Base-by-base conservation (phyloP, 2,113 vertebrate species). In the Semnopithecus entellus region DNA sequence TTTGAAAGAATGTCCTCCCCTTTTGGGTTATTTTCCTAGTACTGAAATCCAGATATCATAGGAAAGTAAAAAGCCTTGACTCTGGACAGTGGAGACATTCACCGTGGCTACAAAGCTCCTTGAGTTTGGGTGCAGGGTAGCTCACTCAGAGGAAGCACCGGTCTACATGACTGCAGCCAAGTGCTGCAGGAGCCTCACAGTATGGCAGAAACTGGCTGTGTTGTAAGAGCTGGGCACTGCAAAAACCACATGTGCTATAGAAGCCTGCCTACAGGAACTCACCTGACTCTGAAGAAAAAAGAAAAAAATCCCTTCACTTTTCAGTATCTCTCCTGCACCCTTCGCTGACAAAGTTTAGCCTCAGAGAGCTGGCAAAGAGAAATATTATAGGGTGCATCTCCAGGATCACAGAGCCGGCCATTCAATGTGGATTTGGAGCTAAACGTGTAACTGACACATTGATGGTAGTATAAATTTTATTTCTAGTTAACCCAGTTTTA, bases 91-190 rank as follows among this genome's bases (percentile, higher is more conserved):
- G 23, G 6, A 89, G 30, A 59, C 45, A 79, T 11, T 88, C 35
- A 32, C 23, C 25, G 5, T 89, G 13, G 50, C 6, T 40, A 32
- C 17, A 40, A 23, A 84, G 10, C 38, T 84, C 11, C 18, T 22
- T 73, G 38, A 50, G 32, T 23, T 3, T 64, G 61, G 6, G 25
- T n/a, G 6, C 14, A 8, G 12, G 0, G 0, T 27, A 40, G 50
- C 12, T 25, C 30, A 2, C 64, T 32, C 11, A 38, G 17, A 79
- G 35, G 5, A 82, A 18, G 17, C 6, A 5, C 12, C 6, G 0
- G 10, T 55, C 45, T 27, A 16, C 20, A 1, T 76, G 40, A 45
- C 38, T 38, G 80, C 8, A 76, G 48, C 30, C 17, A 83, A 4
- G 6, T 79, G 45, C 30, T 45, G 35, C 27, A 32, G 38, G 55